Percentiles rank a stretch among this genome's conserved stretches.
Evolutionary conservation across 64 coral and sea anemone species (phyloP).

Genomic region (Orbicella faveolata): DNA sequence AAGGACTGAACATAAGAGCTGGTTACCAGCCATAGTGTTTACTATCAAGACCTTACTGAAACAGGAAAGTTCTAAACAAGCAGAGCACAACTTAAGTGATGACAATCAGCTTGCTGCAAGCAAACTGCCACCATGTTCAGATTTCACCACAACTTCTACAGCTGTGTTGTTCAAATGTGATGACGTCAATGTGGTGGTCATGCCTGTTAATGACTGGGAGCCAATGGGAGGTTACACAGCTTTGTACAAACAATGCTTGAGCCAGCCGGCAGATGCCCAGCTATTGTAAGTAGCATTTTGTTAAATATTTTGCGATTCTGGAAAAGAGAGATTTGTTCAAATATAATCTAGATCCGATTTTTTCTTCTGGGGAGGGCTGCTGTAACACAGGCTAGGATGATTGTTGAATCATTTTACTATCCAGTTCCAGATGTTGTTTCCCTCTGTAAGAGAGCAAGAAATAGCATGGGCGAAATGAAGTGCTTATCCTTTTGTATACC

Average conservation of each 20-base stretch:
- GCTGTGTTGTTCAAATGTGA: constrained; percentile 78
- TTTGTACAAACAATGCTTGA: constrained; percentile 83
- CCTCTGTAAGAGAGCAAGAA: too few species aligned
- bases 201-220: constrained; percentile 92
- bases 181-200: constrained; percentile 63
- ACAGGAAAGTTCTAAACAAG: constrained; percentile 54
- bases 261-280: constrained; percentile 80
- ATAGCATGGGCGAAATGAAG: too few species aligned
- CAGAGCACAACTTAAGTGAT: constrained; percentile 16
- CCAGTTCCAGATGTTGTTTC: too few species aligned
- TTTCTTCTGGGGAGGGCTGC: too few species aligned
- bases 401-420: too few species aligned
- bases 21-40: constrained; percentile 91
- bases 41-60: constrained; percentile 90
- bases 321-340: too few species aligned
- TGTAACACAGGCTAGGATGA: too few species aligned
- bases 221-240: constrained; percentile 72
- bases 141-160: constrained; percentile 76
- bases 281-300: constrained; percentile 65
- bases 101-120: constrained; percentile 8
- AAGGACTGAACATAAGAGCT: constrained; percentile 91
- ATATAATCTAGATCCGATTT: too few species aligned
- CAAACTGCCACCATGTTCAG: constrained; percentile 69
- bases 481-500: too few species aligned
- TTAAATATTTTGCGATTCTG: too few species aligned